Evolutionary conservation across 2,888 invertebrate genomes (phyloP), one percentile per base, ranked within the genome.

Genomic region (Drosophila meridiana): DNA sequence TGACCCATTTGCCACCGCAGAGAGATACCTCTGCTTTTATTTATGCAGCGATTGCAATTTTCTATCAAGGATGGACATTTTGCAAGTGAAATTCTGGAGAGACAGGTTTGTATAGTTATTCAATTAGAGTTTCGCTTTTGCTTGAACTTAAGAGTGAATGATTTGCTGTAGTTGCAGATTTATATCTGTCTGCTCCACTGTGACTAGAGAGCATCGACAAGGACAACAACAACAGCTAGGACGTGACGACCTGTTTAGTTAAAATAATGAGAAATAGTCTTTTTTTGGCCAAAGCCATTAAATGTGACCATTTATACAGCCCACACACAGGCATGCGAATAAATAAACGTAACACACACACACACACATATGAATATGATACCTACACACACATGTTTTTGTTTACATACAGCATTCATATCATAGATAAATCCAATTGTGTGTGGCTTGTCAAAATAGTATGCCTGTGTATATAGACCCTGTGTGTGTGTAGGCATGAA

Each of bases 181-280:
- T 20, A 20, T 32, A 36, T 36, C 59, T 61, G 62, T 64, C 50
- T 65, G 73, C 34, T 30, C 74, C 88, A 85, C 81, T 73, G 84
- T 85, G 69, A 28, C 20, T 20, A 4, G 20, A 47, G 53, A 48
- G 3, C 47, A 28, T 20, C 28, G 28, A 48, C 13, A 45, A 26
- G 13, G 45, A 32, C 38, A 56, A 65, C 58, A 26, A 45, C n/a
- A 42, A n/a, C n/a, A 59, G 65, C 30, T 43, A 20, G 55, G 30
- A 63, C 62, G 56, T 48, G 56, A 58, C 90, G 89, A 79, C 93
- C 93, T 93, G 74, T 71, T 82, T 86, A 80, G 87, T 83, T 80
- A 78, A 82, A 88, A 83, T 89, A 90, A 90, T 90, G 90, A 89
- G 86, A 88, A 85, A 85, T 82, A 69, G 82, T 69, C 57, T 47